Conservation (phyloP, 1,140 invertebrate genomes). For the Anastrepha ludens region DNA sequence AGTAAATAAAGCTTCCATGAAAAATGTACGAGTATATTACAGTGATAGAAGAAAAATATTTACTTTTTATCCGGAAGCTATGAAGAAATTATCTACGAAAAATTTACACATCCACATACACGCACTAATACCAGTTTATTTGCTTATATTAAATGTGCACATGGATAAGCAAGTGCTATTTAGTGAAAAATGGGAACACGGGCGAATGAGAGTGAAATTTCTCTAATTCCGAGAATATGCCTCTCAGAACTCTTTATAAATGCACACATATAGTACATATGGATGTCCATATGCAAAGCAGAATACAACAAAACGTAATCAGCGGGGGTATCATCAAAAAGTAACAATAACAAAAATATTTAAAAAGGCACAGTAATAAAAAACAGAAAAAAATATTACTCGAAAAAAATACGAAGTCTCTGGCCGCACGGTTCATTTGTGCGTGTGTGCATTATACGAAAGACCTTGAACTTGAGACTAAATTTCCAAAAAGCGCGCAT, state of each 20-base stretch:
- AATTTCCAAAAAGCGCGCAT: constrained; percentile 71
- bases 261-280: not conserved
- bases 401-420: not conserved
- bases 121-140: no score
- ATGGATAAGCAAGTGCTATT: not conserved
- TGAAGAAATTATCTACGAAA: not conserved
- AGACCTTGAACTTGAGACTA: constrained; percentile 75
- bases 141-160: not conserved
- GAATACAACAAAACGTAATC: constrained; percentile 1
- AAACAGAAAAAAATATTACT: not conserved
- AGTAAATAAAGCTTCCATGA: no score
- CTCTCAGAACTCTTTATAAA: not conserved
- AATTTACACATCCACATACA: no score
- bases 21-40: no score
- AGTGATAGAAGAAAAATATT: not conserved
- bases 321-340: not conserved
- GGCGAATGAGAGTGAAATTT: constrained; percentile 25
- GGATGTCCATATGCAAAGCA: not conserved
- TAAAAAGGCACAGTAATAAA: not conserved
- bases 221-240: not conserved
- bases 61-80: not conserved
- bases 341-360: constrained; percentile 31
- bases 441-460: constrained; percentile 65
- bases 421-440: not conserved
- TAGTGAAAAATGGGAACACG: not conserved